These are phyloP conservation scores for Apaloderma vittatum DNA, from an alignment of 2,113 vertebrate species.

Conservation along the genomic window DNA sequence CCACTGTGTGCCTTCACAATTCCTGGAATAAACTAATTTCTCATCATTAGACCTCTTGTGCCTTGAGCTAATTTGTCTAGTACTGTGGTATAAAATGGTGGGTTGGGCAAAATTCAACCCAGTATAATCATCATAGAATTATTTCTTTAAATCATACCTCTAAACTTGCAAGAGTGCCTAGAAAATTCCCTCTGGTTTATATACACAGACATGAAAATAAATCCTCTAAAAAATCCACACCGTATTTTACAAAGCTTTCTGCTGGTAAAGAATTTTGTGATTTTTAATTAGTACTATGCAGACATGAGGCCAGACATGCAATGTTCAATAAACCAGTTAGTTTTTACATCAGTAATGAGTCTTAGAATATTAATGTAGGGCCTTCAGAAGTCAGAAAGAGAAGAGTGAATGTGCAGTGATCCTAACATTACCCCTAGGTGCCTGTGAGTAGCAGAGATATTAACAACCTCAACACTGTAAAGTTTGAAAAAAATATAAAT, in stretches of 20 bases:
- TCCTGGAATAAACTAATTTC: neutral
- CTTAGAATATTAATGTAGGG: constrained; percentile 72
- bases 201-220: neutral
- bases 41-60: neutral
- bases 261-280: constrained; percentile 58
- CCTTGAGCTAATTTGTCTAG: neutral
- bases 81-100: neutral
- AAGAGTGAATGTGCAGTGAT: constrained; percentile 49
- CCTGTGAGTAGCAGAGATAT: constrained; percentile 34
- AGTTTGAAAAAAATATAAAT: neutral
- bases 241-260: constrained; percentile 37
- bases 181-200: neutral
- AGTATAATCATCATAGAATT: neutral
- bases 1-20: neutral
- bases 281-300: constrained; percentile 73
- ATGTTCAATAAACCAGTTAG: constrained; percentile 75
- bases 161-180: neutral
- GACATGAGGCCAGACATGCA: constrained; percentile 67
- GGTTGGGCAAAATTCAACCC: neutral
- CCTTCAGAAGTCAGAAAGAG: constrained; percentile 65
- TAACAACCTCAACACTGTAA: constrained; percentile 21
- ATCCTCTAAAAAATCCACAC: constrained; percentile 52
- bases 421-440: constrained; percentile 50
- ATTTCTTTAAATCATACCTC: neutral
- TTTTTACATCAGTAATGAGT: constrained; percentile 73